A percentile compares a stretch with the other conserved stretches of the same genome.
These are phyloP conservation scores for Agapostemon virescens DNA, from an alignment of 2,888 invertebrate species.

Conservation along the genomic window DNA sequence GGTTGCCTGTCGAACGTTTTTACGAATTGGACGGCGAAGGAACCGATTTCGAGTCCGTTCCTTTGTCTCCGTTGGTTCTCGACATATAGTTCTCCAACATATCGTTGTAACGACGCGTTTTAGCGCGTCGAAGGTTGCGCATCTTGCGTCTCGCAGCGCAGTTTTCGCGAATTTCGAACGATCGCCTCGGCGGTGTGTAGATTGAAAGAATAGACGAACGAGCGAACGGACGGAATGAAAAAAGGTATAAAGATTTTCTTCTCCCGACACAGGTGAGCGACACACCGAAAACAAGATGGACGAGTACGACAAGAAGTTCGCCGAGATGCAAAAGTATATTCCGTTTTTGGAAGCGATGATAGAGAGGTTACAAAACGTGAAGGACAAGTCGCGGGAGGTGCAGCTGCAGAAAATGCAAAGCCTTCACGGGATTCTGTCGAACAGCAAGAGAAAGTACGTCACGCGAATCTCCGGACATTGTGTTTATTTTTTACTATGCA, in stretches of 20 bases:
- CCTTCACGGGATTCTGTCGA: conserved; percentile 83
- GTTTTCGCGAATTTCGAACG: background rate
- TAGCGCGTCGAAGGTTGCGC: background rate
- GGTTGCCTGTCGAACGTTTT: no score
- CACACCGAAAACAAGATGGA: conserved; percentile 71
- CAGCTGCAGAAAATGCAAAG: conserved; percentile 85
- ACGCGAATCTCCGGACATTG: conserved; percentile 17
- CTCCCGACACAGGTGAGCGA: conserved; percentile 57
- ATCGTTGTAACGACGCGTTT: background rate
- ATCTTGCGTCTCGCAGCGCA: background rate
- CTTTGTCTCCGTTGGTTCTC: background rate
- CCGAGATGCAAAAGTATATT: conserved; percentile 86
- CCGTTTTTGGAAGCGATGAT: conserved; percentile 89
- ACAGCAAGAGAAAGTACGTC: conserved; percentile 85
- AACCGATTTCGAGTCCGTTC: background rate
- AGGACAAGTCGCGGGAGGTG: conserved; percentile 81
- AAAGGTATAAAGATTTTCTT: conserved; percentile 47
- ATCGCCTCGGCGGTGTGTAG: no score
- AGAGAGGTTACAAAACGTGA: conserved; percentile 83
- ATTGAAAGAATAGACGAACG: no score
- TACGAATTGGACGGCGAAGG: no score
- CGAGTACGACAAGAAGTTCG: conserved; percentile 84
- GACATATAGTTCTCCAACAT: background rate
- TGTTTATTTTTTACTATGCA: background rate
- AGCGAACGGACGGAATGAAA: background rate